phyloP scores from a whole-genome alignment of 2,888 invertebrate species.

The Oscheius sp. region DNA sequence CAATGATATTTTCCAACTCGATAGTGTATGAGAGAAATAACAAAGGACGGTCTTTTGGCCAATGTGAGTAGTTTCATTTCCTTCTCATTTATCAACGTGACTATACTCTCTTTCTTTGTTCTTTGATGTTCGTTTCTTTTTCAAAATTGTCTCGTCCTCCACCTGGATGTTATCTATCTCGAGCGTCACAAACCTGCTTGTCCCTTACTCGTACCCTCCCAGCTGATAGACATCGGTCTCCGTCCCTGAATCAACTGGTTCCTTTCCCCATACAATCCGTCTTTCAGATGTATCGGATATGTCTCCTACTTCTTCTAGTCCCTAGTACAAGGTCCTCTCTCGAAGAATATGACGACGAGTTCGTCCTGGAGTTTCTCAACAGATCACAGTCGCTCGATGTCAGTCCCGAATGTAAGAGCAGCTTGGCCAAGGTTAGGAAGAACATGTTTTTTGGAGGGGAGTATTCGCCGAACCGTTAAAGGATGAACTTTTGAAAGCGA shows the following conservation, averaged over 20 bases:
- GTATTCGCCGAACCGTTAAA: neutral
- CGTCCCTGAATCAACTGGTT: constrained; percentile 3
- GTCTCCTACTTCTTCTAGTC: constrained; percentile 31
- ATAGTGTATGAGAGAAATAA: neutral
- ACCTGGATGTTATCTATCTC: neutral
- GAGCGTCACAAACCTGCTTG: neutral
- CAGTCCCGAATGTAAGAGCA: constrained; percentile 48
- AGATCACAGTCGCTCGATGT: constrained; percentile 44
- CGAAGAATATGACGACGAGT: constrained; percentile 44
- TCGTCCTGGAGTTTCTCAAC: constrained; percentile 47
- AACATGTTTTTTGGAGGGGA: neutral
- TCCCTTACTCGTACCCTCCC: neutral
- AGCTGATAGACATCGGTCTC: constrained; percentile 7
- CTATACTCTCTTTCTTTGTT: neutral
- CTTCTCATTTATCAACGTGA: neutral
- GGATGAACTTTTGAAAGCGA: neutral
- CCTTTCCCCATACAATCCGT: neutral
- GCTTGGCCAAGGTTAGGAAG: constrained; percentile 51
- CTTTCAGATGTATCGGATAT: constrained; percentile 26
- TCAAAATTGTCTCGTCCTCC: neutral
- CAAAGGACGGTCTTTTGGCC: no score
- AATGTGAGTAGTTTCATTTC: no score
- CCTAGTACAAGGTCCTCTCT: constrained; percentile 37
- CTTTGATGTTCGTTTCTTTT: neutral
- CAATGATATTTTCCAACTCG: no score